phyloP scores from a whole-genome alignment of 2,113 vertebrate species.

The Pithys albifrons region DNA sequence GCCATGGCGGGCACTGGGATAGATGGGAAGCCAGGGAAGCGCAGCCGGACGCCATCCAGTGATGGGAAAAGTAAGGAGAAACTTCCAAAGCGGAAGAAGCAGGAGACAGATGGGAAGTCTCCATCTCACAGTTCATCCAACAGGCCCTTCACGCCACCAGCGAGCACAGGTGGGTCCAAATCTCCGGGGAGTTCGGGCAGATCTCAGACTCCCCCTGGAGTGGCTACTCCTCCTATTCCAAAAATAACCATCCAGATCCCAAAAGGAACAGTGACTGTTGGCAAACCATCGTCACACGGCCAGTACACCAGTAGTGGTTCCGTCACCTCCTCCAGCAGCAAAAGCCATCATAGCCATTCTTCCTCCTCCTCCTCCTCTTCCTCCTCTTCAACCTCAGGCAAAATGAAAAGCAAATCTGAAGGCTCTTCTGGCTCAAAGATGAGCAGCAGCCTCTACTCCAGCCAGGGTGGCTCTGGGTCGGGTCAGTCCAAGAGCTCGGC shows the following conservation, averaged over 20 bases:
- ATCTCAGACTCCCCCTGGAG: constrained; percentile 93
- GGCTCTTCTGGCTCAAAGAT: constrained; percentile 85
- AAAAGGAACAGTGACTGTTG: constrained; percentile 92
- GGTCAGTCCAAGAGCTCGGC: constrained; percentile 90
- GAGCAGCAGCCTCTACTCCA: constrained; percentile 86
- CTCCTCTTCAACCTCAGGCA: constrained; percentile 88
- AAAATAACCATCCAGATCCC: constrained; percentile 99
- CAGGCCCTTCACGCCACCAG: constrained; percentile 93
- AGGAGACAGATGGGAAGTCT: constrained; percentile 93
- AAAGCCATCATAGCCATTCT: constrained; percentile 96
- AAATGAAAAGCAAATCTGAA: constrained; percentile 94
- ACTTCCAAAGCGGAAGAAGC: constrained; percentile 92
- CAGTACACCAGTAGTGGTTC: constrained; percentile 93
- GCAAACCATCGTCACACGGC: constrained; percentile 91
- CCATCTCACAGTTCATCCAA: constrained; percentile 92
- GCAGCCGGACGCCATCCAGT: constrained; percentile 93
- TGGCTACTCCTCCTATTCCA: constrained; percentile 93
- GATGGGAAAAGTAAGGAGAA: constrained; percentile 98
- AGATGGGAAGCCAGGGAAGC: constrained; percentile 90
- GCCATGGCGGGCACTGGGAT: constrained; percentile 75
- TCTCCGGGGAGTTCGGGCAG: constrained; percentile 93
- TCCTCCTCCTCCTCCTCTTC: constrained; percentile 84
- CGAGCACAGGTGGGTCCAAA: constrained; percentile 91
- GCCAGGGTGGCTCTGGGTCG: constrained; percentile 78
- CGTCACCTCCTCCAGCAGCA: constrained; percentile 83